Percentiles rank a stretch among this genome's conserved stretches.
These are phyloP conservation scores for Aelia acuminata DNA, from an alignment of 2,888 invertebrate species.

Conservation along the genomic window DNA sequence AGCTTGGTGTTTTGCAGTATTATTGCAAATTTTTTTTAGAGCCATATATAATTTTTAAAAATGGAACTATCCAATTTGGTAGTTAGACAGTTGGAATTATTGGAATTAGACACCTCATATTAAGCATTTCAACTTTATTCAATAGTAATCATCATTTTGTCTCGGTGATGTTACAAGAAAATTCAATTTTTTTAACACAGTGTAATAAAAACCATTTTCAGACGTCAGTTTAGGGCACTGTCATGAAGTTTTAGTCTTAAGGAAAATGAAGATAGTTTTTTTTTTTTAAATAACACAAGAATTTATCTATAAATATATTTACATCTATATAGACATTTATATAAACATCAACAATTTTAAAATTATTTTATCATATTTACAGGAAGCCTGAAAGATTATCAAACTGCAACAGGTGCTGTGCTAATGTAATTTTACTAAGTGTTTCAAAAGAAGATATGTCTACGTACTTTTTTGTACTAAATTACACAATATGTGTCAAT, in stretches of 20 bases:
- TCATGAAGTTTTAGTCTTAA: background rate
- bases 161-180: background rate
- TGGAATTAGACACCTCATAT: no score
- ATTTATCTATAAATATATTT: constrained; percentile 43
- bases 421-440: constrained; percentile 45
- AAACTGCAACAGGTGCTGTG: constrained; percentile 56
- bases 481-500: constrained; percentile 19
- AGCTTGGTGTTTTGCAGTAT: no score
- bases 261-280: background rate
- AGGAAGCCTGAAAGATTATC: constrained; percentile 52
- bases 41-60: no score
- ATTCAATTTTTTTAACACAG: background rate
- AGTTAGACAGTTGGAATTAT: no score
- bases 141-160: no score
- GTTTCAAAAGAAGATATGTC: constrained; percentile 46
- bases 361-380: constrained; percentile 44
- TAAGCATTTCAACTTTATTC: no score
- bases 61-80: no score
- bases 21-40: no score
- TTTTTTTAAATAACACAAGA: constrained; percentile 26
- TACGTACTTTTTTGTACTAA: constrained; percentile 44
- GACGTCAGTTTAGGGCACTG: background rate
- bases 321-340: constrained; percentile 26
- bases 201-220: background rate
- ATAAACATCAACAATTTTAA: constrained; percentile 36